Percentiles rank a stretch among this genome's conserved stretches.
These are phyloP conservation scores for Zaprionus gabonicus DNA, from an alignment of 1,140 invertebrate genomes.

Conservation along the genomic window DNA sequence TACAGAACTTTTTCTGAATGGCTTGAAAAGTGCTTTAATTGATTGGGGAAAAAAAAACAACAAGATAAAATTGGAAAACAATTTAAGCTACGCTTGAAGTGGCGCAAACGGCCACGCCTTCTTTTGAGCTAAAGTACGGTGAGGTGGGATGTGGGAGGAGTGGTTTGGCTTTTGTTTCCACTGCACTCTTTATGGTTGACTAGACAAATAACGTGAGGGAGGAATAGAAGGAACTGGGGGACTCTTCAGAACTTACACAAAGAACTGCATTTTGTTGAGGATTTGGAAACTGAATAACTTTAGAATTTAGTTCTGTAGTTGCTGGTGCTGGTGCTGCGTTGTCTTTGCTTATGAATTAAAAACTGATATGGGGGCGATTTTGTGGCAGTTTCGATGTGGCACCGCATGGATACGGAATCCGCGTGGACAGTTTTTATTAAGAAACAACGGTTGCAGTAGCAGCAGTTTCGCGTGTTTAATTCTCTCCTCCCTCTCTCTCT, in stretches of 20 bases:
- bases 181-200: slow-evolving; percentile 38
- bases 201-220: slow-evolving; percentile 14
- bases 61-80: slow-evolving; percentile 40
- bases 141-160: neutral
- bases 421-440: slow-evolving; percentile 20
- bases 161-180: slow-evolving; percentile 32
- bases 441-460: slow-evolving; percentile 31
- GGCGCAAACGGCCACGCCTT: slow-evolving; percentile 12
- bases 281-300: neutral
- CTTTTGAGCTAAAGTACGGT: neutral
- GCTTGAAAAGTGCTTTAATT: slow-evolving; percentile 48
- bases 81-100: slow-evolving; percentile 35
- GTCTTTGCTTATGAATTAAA: slow-evolving; percentile 34
- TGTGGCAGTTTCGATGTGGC: slow-evolving; percentile 14
- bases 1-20: neutral
- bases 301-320: too few species aligned
- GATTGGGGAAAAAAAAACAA: slow-evolving; percentile 40
- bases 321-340: slow-evolving; percentile 4
- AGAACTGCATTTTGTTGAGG: slow-evolving; percentile 60
- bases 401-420: slow-evolving; percentile 17
- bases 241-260: slow-evolving; percentile 58
- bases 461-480: slow-evolving; percentile 23
- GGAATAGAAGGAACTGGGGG: neutral
- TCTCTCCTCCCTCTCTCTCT: neutral
- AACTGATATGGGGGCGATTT: slow-evolving; percentile 25